A percentile compares a stretch with the other conserved stretches of the same genome.
Conservation (phyloP, 2,113 vertebrate genomes). For the Xiphias gladius region DNA sequence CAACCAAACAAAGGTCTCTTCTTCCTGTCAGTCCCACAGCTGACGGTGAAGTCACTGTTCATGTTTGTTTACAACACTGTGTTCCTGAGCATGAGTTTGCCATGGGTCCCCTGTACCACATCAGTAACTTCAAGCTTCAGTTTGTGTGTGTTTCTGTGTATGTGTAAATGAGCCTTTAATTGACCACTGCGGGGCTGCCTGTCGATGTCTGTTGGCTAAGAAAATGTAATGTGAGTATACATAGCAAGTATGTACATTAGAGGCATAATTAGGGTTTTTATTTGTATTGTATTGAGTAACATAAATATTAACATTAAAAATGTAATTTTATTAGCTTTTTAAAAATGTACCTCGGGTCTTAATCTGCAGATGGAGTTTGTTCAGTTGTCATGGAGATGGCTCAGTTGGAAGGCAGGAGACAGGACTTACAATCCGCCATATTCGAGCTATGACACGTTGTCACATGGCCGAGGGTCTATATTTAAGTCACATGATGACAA, state of each 20-base stretch:
- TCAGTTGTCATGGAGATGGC: not conserved
- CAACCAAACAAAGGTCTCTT: slow-evolving; percentile 64
- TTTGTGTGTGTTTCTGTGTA: slow-evolving; percentile 11
- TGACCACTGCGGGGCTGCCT: not conserved
- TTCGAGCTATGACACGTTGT: not conserved
- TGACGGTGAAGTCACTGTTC: slow-evolving; percentile 68
- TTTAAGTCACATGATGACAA: no score
- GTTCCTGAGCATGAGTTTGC: slow-evolving; percentile 36
- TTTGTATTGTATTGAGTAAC: not conserved
- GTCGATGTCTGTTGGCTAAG: not conserved
- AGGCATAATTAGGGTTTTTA: not conserved
- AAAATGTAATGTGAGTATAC: not conserved
- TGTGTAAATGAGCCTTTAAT: slow-evolving; percentile 8
- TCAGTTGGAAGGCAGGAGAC: no score
- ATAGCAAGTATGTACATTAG: not conserved
- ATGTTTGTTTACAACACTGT: slow-evolving; percentile 45
- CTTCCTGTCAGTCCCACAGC: slow-evolving; percentile 57
- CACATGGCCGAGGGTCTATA: no score
- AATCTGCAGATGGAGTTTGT: not conserved
- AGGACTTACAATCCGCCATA: not conserved
- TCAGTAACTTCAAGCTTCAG: not conserved
- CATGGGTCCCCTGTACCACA: slow-evolving; percentile 12
- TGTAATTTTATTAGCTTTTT: not conserved
- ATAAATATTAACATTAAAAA: not conserved
- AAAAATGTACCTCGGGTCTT: not conserved